Base-by-base conservation (phyloP, 2,888 invertebrate genomes). In the Taenaris catops region DNA sequence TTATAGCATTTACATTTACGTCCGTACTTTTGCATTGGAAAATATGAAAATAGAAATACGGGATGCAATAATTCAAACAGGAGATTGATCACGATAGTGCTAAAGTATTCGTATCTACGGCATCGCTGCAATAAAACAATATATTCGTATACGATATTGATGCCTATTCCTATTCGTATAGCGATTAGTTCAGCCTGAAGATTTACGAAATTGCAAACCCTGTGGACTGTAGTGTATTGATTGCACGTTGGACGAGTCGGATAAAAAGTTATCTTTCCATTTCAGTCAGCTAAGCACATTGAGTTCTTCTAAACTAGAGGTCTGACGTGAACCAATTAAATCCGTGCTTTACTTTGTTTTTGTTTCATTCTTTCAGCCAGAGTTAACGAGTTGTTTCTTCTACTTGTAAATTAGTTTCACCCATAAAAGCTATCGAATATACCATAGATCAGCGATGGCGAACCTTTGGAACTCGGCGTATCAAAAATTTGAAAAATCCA, bases 81-180 rank as follows among this genome's bases (percentile, higher is more conserved):
- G 37, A 33, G 43, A 46, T 41, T 45, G 46, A 44, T 46, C 34
- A 26, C 32, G 43, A 46, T 46, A 51, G 39, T 50, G 46, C 46
- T 38, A 24, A 34, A 26, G 28, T 26, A n/a, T n/a, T n/a, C n/a
- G n/a, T n/a, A 25, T 27, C 12, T 25, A 5, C 5, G 19, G 8
- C 12, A 10, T 8, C 25, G 8, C 14, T 8, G 14, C 5, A 14
- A 14, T 6, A 11, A 17, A 6, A 3, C 9, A 17, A 12, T 9
- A 14, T 12, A 24, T 4, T 4, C n/a, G 10, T 14, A 18, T 12
- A 5, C 16, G 5, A 36, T 19, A 10, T 6, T 16, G 4, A 10
- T 2, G 8, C 10, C 5, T 21, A 16, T 4, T 2, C 0, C 2
- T 2, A 5, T 4, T 2, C 1, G 8, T 8, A 34, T 11, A 34